Base-by-base conservation (phyloP, 2,797 vertebrate genomes). In the Rhincodon typus region DNA sequence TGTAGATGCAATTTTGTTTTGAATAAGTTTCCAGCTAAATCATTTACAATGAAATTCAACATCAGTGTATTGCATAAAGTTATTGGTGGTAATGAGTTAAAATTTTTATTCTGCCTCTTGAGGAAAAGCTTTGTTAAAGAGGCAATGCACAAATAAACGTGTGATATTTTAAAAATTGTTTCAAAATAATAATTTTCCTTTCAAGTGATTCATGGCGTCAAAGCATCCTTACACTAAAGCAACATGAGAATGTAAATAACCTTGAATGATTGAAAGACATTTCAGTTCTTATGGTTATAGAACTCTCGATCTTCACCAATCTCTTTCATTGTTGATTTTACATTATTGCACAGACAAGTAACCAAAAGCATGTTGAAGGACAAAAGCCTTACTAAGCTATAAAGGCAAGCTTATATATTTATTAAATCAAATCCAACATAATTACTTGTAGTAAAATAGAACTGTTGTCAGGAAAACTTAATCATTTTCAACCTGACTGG, bases 361-460 rank as follows among this genome's bases (percentile, higher is more conserved):
- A 74, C 94, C 70, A 74, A 77, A 77, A 95, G 94, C 94, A 95
- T 34, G 53, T 72, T 95, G 94, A 95, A 95, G 94, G 94, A 95
- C 94, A 95, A 77, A 95, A 72, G 94, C 46, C 50, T 74, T n/a
- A 74, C 50, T 57, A 46, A n/a, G 72, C 94, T 95, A 77, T 50
- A 95, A 53, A 34, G 94, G 94, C 70, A 77, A 91, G 57, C 74
- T 95, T 95, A 95, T 74, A 46, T 77, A 77, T 77, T 94, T 95
- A 95, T 74, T 95, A 95, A 95, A 95, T 95, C 46, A 95, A 95
- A 95, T 95, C 46, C 30, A 77, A 95, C 70, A 53, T 77, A 95
- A 95, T 95, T 95, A 77, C 70, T 91, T 66, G 70, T 53, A 95
- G 70, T 95, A 95, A 95, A 95, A 95, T 95, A 95, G 94, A 74